These are phyloP conservation scores for Cherax quadricarinatus DNA, from an alignment of 1,140 invertebrate genomes.

Conservation along the genomic window DNA sequence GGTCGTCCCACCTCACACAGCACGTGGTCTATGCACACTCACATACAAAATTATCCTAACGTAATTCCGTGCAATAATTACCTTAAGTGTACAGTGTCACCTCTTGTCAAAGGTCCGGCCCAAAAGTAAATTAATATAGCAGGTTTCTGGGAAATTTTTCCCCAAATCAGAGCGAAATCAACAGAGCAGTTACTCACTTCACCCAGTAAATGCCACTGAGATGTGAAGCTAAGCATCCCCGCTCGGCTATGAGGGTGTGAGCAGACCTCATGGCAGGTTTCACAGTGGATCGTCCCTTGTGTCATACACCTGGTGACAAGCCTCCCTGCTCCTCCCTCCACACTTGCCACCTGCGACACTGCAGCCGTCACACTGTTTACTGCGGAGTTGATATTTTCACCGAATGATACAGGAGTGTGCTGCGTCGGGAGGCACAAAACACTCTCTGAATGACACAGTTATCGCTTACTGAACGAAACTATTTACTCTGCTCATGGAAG, in stretches of 20 bases:
- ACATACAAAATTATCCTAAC: neutral
- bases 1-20: too few species aligned
- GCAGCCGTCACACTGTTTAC: neutral
- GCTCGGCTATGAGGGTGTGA: slow-evolving; percentile 36
- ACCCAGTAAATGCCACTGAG: slow-evolving; percentile 51
- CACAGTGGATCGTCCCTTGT: slow-evolving; percentile 3
- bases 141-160: neutral
- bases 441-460: neutral
- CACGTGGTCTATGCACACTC: too few species aligned
- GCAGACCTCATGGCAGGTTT: neutral
- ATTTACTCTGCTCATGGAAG: slow-evolving; percentile 2
- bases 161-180: slow-evolving; percentile 18
- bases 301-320: neutral
- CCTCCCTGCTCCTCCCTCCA: neutral
- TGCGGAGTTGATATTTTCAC: neutral
- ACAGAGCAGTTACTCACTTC: slow-evolving; percentile 43
- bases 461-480: neutral
- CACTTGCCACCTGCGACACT: neutral
- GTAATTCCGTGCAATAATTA: neutral
- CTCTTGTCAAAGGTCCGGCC: neutral
- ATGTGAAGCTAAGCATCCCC: slow-evolving; percentile 62
- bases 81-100: neutral
- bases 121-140: neutral
- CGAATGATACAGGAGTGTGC: neutral
- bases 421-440: too few species aligned